Percentiles rank a stretch among this genome's conserved stretches.
These are phyloP conservation scores for Pachypanchax playfairii DNA, from an alignment of 2,113 vertebrate species.

Conservation along the genomic window DNA sequence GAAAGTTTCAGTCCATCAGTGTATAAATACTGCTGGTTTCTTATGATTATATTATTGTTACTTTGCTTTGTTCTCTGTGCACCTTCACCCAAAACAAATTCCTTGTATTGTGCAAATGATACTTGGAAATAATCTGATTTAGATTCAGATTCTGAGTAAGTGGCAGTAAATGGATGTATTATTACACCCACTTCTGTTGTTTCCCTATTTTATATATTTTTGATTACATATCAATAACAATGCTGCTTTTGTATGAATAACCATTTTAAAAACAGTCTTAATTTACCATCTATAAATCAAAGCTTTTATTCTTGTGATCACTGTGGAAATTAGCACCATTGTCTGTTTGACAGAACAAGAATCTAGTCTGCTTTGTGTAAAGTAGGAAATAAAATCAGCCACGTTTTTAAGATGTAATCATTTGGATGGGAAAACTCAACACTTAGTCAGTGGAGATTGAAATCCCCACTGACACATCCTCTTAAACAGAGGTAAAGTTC, in stretches of 20 bases:
- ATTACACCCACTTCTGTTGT: too few species aligned
- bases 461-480: slow-evolving; percentile 63
- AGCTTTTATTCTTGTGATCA: background rate
- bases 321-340: background rate
- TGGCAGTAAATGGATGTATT: too few species aligned
- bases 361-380: slow-evolving; percentile 5
- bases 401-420: slow-evolving; percentile 33
- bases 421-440: slow-evolving; percentile 55
- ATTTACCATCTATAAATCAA: background rate
- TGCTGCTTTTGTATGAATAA: background rate
- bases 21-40: too few species aligned
- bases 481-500: slow-evolving; percentile 56
- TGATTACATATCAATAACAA: too few species aligned
- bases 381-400: slow-evolving; percentile 11
- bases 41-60: too few species aligned
- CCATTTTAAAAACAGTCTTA: background rate
- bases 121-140: too few species aligned
- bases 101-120: too few species aligned
- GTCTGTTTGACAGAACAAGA: background rate
- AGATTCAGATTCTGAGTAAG: too few species aligned
- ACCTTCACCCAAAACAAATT: too few species aligned
- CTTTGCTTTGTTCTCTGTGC: too few species aligned
- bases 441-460: slow-evolving; percentile 50
- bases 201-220: too few species aligned
- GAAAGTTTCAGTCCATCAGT: too few species aligned